phyloP scores from a whole-genome alignment of 2,113 vertebrate species.

The Brachirus orientalis region DNA sequence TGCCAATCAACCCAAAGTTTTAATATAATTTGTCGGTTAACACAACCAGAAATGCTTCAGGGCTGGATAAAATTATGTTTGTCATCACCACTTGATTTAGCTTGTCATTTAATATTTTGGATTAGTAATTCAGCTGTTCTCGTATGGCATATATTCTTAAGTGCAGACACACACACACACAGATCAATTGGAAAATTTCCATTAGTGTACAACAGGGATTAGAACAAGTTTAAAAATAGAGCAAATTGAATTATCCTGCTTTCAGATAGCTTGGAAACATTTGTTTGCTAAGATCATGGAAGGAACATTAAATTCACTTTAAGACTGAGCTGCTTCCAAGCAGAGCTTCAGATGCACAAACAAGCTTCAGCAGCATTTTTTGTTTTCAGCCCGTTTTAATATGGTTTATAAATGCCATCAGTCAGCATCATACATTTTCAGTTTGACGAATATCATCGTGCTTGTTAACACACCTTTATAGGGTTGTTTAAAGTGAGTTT shows the following conservation, averaged over 20 bases:
- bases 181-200: constrained; percentile 63
- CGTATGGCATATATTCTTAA: not conserved
- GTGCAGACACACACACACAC: constrained; percentile 27
- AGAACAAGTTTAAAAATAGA: constrained; percentile 58
- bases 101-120: not conserved
- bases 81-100: not conserved
- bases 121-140: not conserved
- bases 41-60: not conserved
- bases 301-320: constrained; percentile 25
- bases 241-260: constrained; percentile 67
- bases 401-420: no score
- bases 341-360: not conserved
- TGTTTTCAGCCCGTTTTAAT: no score
- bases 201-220: constrained; percentile 54
- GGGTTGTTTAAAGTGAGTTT: no score
- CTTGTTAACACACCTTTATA: no score
- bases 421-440: no score
- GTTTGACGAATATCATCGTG: no score
- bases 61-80: not conserved
- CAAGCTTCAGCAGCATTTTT: not conserved
- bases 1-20: no score
- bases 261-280: constrained; percentile 64
- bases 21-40: not conserved
- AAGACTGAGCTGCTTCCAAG: constrained; percentile 9
- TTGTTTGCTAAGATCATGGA: constrained; percentile 36